A percentile compares a stretch with the other conserved stretches of the same genome.
phyloP scores from a whole-genome alignment of 2,888 invertebrate species.

The Apodemia hepburni region DNA sequence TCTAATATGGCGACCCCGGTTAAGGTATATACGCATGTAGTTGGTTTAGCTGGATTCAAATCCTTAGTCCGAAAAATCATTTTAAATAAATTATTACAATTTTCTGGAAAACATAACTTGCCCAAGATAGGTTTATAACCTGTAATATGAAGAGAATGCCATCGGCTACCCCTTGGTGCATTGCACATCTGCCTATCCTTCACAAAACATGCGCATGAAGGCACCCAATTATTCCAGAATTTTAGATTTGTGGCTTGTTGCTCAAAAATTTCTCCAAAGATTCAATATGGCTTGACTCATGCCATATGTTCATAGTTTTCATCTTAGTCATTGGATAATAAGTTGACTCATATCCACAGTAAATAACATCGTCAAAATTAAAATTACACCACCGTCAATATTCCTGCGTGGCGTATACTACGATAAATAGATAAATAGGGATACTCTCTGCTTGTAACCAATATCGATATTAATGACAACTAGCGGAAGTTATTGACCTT shows the following conservation, averaged over 20 bases:
- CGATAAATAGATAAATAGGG: not conserved
- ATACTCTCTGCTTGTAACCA: not conserved
- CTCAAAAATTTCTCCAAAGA: slow-evolving; percentile 7
- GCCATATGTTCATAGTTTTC: slow-evolving; percentile 1
- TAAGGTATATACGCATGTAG: no score
- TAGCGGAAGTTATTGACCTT: not conserved
- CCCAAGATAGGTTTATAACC: no score
- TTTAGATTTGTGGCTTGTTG: not conserved
- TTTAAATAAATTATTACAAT: no score
- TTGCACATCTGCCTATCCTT: no score
- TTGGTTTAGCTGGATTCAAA: no score
- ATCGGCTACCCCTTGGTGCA: no score
- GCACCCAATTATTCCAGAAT: not conserved
- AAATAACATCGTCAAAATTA: not conserved
- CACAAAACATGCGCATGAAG: no score
- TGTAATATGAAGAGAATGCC: no score
- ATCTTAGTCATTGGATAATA: slow-evolving; percentile 9
- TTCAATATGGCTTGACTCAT: slow-evolving; percentile 1
- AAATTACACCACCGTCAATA: not conserved
- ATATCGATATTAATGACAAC: not conserved
- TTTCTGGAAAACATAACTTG: no score
- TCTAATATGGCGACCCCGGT: no score
- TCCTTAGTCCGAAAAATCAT: no score
- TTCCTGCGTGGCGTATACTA: not conserved
- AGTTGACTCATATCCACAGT: slow-evolving; percentile 5